phyloP scores from a whole-genome alignment of 2,113 vertebrate genomes.

The Chinchilla lanigera region DNA sequence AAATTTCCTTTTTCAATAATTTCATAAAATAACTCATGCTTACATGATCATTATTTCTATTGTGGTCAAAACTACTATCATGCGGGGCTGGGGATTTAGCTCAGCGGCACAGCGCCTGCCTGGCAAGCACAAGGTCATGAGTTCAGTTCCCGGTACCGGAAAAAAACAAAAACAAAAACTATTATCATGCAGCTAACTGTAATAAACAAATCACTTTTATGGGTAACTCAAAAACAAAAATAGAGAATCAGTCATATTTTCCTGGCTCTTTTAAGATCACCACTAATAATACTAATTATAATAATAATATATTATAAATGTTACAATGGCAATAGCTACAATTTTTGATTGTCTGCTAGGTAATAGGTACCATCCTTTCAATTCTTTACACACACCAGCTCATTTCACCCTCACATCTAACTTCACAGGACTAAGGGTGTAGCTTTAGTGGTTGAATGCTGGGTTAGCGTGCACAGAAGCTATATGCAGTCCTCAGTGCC shows the following conservation, averaged over 20 bases:
- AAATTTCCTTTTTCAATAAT: conserved; percentile 25
- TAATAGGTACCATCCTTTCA: background rate
- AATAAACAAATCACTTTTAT: conserved; percentile 22
- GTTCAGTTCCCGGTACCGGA: too few relatives aligned
- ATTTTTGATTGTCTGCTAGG: background rate
- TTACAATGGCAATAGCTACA: background rate
- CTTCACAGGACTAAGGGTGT: background rate
- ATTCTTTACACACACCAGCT: background rate
- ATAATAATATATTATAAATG: background rate
- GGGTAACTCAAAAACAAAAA: conserved; percentile 21
- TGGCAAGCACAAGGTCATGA: too few relatives aligned
- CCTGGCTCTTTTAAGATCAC: background rate
- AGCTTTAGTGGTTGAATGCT: background rate
- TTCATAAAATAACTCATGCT: conserved; percentile 41
- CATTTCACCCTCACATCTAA: conserved; percentile 17
- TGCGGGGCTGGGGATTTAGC: too few relatives aligned
- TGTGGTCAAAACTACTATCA: background rate
- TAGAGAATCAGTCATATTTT: background rate
- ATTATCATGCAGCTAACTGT: background rate
- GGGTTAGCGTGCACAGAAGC: background rate
- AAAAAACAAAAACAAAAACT: too few relatives aligned
- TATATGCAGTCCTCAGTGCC: background rate
- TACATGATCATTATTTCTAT: conserved; percentile 2
- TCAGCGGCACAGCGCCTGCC: too few relatives aligned
- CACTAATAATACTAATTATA: background rate